Evolutionary conservation across 2,797 vertebrate genomes (phyloP).

Genomic region (Catamblyrhynchus diadema): DNA sequence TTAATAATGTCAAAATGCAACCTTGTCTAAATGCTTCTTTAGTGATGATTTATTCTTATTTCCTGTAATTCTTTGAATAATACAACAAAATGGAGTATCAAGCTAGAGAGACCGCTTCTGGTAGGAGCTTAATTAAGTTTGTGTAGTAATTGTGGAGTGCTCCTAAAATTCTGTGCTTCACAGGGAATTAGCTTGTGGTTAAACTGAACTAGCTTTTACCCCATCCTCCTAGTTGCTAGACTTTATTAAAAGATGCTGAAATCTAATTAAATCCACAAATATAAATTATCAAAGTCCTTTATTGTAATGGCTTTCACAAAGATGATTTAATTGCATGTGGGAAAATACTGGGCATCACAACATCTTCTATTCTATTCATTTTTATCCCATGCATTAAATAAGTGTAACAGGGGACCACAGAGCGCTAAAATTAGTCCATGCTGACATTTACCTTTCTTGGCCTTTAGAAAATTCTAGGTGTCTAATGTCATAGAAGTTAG

Average conservation of each 20-base stretch:
- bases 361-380: neutral
- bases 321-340: neutral
- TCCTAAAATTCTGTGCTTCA: neutral
- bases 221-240: neutral
- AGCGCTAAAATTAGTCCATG: neutral
- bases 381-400: neutral
- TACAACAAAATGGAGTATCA: neutral
- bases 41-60: neutral
- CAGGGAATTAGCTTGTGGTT: neutral
- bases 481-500: neutral
- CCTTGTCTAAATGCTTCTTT: neutral
- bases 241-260: slow-evolving; percentile 34
- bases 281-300: neutral
- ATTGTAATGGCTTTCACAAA: neutral
- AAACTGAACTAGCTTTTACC: neutral
- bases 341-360: neutral
- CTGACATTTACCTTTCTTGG: neutral
- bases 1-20: neutral
- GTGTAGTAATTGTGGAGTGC: neutral
- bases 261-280: slow-evolving; percentile 21
- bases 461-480: neutral
- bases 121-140: slow-evolving; percentile 5
- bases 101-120: neutral
- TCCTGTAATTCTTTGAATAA: neutral
- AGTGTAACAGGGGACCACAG: neutral